Evolutionary conservation across 2,888 invertebrate genomes (phyloP), one percentile per base, ranked within the genome.

Genomic region (Rhogogaster chlorosoma): DNA sequence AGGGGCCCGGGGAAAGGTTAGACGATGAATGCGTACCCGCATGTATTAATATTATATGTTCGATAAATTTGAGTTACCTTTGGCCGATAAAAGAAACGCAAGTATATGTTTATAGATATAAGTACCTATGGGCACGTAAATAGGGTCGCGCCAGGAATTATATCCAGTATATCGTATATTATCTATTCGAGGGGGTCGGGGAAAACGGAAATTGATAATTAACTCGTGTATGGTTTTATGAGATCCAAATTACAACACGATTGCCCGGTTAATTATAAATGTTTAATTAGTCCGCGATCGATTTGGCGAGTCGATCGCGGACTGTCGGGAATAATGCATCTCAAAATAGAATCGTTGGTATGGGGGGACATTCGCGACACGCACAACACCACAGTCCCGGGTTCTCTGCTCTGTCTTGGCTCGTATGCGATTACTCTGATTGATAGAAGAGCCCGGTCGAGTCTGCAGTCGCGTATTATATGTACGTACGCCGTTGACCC

Each of bases 211-310:
- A 32, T 32, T 26, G 67, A 67, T 32, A 15, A 67, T 67, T 32
- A 18, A 32, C 32, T 15, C 67, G 67, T 42, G 22, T n/a, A n/a
- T 22, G 7, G 77, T 32, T 32, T 53, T 32, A 12, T 77, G 42
- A 70, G 83, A 45, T 36, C 42, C 10, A 83, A 83, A 83, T 83
- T 83, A 83, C 83, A 83, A 70, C 64, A 70, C 67, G 29, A 85
- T 89, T 87, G 88, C 80, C 85, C 83, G 88, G 88, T 91, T 93
- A 93, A 93, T 93, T 93, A 93, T 93, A 93, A 93, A 92, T 92
- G 92, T 91, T 67, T 92, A 93, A 93, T 93, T 92, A 92, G 93
- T 92, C 87, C 93, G 90, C 90, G 93, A 93, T 93, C 92, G 93
- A 93, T 92, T 93, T 93, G 93, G 93, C 93, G 89, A 88, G 91